Conservation (phyloP, 2,113 vertebrate genomes). For the Eupsittula cactorum region DNA sequence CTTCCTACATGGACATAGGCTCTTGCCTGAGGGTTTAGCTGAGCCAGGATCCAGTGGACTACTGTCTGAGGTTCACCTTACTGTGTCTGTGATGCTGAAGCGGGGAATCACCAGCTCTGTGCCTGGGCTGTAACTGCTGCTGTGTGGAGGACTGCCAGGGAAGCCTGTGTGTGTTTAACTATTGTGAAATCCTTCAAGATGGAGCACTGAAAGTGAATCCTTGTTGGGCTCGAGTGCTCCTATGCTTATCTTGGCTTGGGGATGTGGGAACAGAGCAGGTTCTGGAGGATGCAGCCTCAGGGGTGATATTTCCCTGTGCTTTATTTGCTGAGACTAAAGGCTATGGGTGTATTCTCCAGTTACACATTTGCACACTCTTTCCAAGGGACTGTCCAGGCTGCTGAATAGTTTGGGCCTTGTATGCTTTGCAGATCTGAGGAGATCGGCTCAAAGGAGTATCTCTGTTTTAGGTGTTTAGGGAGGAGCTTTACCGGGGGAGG, state of each 20-base stretch:
- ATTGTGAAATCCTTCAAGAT: neutral
- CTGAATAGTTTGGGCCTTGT: neutral
- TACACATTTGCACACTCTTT: neutral
- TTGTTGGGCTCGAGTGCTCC: neutral
- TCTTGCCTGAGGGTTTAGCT: neutral
- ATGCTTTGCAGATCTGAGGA: neutral
- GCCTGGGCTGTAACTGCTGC: neutral
- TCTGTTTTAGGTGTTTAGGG: neutral
- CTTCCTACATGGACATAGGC: accelerated
- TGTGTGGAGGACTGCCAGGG: neutral
- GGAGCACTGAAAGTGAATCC: neutral
- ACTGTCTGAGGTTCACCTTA: neutral
- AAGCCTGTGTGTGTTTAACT: neutral
- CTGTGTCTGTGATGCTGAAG: neutral
- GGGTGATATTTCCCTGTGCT: neutral
- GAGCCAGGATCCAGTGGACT: neutral
- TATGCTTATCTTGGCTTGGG: neutral
- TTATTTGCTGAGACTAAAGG: neutral
- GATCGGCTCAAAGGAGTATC: neutral
- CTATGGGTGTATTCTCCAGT: neutral
- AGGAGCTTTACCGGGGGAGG: neutral
- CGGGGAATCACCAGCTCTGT: accelerated
- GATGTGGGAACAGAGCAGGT: accelerated
- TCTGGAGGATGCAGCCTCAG: neutral
- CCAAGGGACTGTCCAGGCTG: neutral